Conservation (phyloP, 2,888 invertebrate genomes). For the Phaedon cochleariae region DNA sequence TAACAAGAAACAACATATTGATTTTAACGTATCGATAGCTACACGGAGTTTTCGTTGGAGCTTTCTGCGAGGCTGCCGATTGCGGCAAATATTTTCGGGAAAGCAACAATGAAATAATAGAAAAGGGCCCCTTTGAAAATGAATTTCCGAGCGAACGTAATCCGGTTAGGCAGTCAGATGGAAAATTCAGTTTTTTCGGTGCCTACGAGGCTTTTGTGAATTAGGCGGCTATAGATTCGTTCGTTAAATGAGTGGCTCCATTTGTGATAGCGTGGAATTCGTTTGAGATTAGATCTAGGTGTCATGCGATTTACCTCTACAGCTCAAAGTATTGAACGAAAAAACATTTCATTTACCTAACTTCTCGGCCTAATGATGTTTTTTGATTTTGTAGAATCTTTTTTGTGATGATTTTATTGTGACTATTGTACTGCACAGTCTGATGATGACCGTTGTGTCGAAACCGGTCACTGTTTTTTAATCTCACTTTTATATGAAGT, state of each 20-base stretch:
- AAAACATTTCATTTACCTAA: too few species aligned
- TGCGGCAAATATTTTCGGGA: conserved; percentile 35
- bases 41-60: neutral
- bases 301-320: too few species aligned
- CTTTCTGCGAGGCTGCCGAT: conserved; percentile 12
- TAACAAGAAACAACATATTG: conserved; percentile 28
- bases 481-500: too few species aligned
- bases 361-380: too few species aligned
- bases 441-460: too few species aligned
- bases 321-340: too few species aligned
- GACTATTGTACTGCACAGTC: too few species aligned
- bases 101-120: conserved; percentile 39
- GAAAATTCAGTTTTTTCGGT: conserved; percentile 35
- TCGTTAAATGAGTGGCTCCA: conserved; percentile 5
- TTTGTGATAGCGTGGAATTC: neutral
- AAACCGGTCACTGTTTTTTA: too few species aligned
- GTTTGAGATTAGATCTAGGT: neutral
- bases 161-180: conserved; percentile 39
- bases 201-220: conserved; percentile 22
- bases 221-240: neutral
- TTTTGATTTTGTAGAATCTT: too few species aligned
- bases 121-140: conserved; percentile 29
- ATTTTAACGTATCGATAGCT: conserved; percentile 30
- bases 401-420: too few species aligned
- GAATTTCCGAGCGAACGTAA: conserved; percentile 32